phyloP scores from a whole-genome alignment of 2,888 invertebrate species.

The Tenthredo distinguenda region DNA sequence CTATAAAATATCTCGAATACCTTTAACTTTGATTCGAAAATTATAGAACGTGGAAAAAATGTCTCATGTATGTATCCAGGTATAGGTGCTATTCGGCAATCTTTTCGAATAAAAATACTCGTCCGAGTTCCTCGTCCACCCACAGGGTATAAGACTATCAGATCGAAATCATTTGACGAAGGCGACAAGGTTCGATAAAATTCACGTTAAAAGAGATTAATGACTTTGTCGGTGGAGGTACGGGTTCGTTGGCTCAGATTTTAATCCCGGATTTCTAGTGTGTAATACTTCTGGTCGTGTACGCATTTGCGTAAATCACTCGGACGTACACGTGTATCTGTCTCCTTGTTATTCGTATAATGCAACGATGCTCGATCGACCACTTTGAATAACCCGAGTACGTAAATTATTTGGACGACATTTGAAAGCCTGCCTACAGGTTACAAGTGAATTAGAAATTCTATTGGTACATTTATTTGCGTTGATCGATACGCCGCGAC shows the following conservation, averaged over 20 bases:
- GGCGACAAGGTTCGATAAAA: slow-evolving; percentile 45
- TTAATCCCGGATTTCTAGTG: slow-evolving; percentile 33
- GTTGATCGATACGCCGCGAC: slow-evolving; percentile 42
- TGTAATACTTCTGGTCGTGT: not conserved
- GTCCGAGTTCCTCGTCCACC: slow-evolving; percentile 12
- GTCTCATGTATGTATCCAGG: too few species aligned
- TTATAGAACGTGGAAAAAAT: not conserved
- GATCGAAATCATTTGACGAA: slow-evolving; percentile 27
- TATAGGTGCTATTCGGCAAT: not conserved
- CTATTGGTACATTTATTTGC: slow-evolving; percentile 49
- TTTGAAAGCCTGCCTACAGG: slow-evolving; percentile 49
- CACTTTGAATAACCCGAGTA: slow-evolving; percentile 49
- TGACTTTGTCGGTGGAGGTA: not conserved
- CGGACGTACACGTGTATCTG: slow-evolving; percentile 50
- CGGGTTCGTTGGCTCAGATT: slow-evolving; percentile 12
- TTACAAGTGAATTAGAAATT: slow-evolving; percentile 50
- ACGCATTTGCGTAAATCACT: slow-evolving; percentile 47
- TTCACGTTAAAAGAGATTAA: slow-evolving; percentile 39
- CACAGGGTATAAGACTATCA: slow-evolving; percentile 9
- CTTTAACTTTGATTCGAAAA: not conserved
- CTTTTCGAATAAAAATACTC: not conserved
- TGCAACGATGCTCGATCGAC: slow-evolving; percentile 51
- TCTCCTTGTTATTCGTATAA: slow-evolving; percentile 50
- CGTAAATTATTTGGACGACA: slow-evolving; percentile 49
- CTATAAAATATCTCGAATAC: not conserved